Conservation (phyloP, 2,113 vertebrate species). For the Mola mola region DNA sequence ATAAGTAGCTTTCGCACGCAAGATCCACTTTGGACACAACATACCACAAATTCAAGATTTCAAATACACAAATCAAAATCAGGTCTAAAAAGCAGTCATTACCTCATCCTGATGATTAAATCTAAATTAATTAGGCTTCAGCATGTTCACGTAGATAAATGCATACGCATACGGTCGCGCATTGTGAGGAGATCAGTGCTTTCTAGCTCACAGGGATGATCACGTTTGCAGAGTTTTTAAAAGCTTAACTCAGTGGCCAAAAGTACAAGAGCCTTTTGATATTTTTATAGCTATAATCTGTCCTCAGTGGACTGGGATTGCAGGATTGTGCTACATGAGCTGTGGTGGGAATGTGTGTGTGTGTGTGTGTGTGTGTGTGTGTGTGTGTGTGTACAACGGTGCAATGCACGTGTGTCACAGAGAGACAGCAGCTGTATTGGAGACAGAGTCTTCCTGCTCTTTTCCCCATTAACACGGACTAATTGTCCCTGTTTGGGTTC, state of each 20-base stretch:
- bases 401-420: not conserved
- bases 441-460: not conserved
- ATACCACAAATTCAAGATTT: not conserved
- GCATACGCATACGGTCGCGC: constrained; percentile 3
- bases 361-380: not conserved
- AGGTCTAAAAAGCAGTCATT: not conserved
- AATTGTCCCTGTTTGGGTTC: constrained; percentile 31
- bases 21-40: not conserved
- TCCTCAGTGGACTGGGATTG: constrained; percentile 35
- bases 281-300: constrained; percentile 65
- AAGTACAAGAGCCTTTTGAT: constrained; percentile 52
- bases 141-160: constrained; percentile 1
- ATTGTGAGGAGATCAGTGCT: constrained; percentile 31
- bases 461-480: constrained; percentile 1
- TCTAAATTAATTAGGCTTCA: constrained; percentile 11
- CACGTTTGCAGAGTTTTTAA: constrained; percentile 61
- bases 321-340: constrained; percentile 15
- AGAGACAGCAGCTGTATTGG: constrained; percentile 5
- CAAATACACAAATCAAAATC: not conserved
- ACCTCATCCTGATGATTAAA: constrained; percentile 11
- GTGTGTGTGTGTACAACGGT: not conserved
- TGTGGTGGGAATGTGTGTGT: not conserved
- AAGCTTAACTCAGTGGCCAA: constrained; percentile 55
- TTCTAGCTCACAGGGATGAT: constrained; percentile 54
- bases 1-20: too few species aligned